Base-by-base conservation (phyloP, 2,888 invertebrate species). In the Zygothrica quintamaculata region DNA sequence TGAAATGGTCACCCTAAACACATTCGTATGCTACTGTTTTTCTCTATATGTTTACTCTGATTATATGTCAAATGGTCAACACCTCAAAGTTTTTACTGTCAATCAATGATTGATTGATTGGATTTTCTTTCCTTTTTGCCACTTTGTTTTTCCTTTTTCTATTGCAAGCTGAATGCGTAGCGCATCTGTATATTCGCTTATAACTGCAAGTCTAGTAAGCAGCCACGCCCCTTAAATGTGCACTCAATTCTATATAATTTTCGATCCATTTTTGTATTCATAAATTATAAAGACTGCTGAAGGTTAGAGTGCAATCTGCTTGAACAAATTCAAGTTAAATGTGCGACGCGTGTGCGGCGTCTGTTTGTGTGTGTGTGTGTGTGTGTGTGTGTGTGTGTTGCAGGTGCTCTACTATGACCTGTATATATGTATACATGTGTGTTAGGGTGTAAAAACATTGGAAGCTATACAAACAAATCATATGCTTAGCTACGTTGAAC, bases 171-270 rank as follows among this genome's bases (percentile, higher is more conserved):
- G n/a, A n/a, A n/a, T n/a, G n/a, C n/a, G 50, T 31, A 70, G 70
- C 34, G 58, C 47, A 70, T 64, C 37, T 8, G 9, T 34, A 11
- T 3, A 43, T 59, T 58, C 52, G 73, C 8, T 36, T 43, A 50
- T 33, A 7, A 18, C 39, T 13, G 3, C n/a, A 9, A 29, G 36
- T 36, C 34, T 2, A 5, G 33, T 16, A 7, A 29, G 40, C 37
- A n/a, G 37, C 71, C 71, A 70, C 75, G 52, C 71, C 71, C n/a
- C 71, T 40, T 26, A 58, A 70, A 11, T 74, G 58, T 72, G 75
- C 71, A 70, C 57, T 72, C 75, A 31, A 64, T 74, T 39, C 55
- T 39, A 70, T 70, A 74, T 74, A 74, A 64, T 74, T 13, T 71
- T 71, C 40, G 71, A 70, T 34, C 58, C n/a, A n/a, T 46, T 75